Evolutionary conservation across 2,797 vertebrate species (phyloP).

Genomic region (Siniperca obscura): DNA sequence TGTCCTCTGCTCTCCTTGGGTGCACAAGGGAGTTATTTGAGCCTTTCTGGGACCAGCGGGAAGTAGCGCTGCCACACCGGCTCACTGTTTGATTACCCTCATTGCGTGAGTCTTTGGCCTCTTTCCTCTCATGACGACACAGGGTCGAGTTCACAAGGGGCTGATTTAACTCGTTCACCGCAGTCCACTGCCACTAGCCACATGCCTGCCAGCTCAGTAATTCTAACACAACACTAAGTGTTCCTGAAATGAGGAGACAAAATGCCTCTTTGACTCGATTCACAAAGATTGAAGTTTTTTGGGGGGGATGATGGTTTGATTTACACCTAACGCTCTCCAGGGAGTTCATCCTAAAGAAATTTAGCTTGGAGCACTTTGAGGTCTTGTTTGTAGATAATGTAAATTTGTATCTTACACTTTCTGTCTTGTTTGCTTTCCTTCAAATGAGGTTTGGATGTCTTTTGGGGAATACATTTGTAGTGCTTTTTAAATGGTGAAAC

Average conservation of each 20-base stretch:
- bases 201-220: conserved; percentile 79
- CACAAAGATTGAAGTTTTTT: conserved; percentile 65
- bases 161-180: conserved; percentile 86
- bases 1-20: conserved; percentile 79
- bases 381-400: conserved; percentile 41
- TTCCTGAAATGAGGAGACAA: conserved; percentile 78
- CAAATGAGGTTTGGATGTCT: conserved; percentile 20
- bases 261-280: conserved; percentile 77
- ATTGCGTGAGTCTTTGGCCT: conserved; percentile 81
- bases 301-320: conserved; percentile 63
- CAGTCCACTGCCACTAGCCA: conserved; percentile 81
- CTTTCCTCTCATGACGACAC: conserved; percentile 76
- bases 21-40: conserved; percentile 82
- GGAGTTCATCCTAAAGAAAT: conserved; percentile 67
- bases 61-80: conserved; percentile 76
- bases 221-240: conserved; percentile 74
- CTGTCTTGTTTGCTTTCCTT: conserved; percentile 28
- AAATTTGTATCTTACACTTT: conserved; percentile 45
- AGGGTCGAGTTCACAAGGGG: conserved; percentile 74
- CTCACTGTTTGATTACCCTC: conserved; percentile 81
- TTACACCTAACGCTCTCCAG: conserved; percentile 56
- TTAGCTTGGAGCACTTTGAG: conserved; percentile 50
- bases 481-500: conserved; percentile 1
- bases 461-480: background rate
- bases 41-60: conserved; percentile 80